Conservation (phyloP, 2,113 vertebrate species). For the Mellivora capensis region DNA sequence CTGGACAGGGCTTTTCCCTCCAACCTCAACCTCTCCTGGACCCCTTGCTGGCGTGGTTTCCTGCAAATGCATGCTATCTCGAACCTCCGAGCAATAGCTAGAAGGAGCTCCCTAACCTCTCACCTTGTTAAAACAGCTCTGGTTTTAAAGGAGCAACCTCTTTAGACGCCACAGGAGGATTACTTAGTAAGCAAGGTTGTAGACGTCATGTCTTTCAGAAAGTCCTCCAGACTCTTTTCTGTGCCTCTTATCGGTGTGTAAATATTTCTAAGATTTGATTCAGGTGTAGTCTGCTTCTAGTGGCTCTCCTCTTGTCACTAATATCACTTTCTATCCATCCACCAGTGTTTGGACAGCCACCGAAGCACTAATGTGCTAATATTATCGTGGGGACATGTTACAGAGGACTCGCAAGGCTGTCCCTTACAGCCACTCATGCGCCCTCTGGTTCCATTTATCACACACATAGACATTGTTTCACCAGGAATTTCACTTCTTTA, state of each 20-base stretch:
- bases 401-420: not conserved
- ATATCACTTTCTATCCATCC: not conserved
- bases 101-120: not conserved
- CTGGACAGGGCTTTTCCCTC: not conserved
- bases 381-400: not conserved
- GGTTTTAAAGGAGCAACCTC: not conserved
- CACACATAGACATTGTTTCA: not conserved
- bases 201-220: not conserved
- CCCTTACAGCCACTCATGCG: too few species aligned
- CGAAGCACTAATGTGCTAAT: not conserved
- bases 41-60: not conserved
- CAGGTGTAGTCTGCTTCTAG: not conserved
- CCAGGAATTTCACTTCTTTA: not conserved
- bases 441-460: not conserved
- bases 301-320: not conserved
- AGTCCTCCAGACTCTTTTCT: not conserved
- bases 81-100: not conserved
- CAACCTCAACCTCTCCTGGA: not conserved
- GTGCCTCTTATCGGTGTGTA: not conserved
- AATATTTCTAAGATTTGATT: not conserved
- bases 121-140: not conserved
- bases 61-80: not conserved
- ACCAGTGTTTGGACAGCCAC: not conserved
- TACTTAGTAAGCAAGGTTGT: not conserved
- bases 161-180: not conserved